These are phyloP conservation scores for Gopherus evgoodei DNA, from an alignment of 2,113 vertebrate species.

Conservation along the genomic window DNA sequence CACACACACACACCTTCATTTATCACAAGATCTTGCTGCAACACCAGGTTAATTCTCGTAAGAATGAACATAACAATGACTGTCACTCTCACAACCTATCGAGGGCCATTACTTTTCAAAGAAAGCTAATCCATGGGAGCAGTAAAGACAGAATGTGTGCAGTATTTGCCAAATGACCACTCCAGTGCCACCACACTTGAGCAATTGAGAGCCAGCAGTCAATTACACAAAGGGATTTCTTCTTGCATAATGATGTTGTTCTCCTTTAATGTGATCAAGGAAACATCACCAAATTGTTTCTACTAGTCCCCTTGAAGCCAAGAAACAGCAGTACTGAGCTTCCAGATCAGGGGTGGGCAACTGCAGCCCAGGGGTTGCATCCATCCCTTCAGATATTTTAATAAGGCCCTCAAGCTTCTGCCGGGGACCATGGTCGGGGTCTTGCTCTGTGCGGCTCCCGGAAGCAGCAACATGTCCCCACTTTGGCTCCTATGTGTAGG, in stretches of 20 bases:
- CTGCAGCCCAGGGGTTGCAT: no score
- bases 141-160: accelerated
- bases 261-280: not conserved
- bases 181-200: not conserved
- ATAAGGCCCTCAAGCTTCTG: no score
- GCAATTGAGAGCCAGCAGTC: not conserved
- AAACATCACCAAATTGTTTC: not conserved
- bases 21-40: not conserved
- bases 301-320: not conserved
- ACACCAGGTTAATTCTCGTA: not conserved
- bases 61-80: not conserved
- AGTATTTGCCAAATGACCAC: not conserved
- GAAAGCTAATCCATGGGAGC: not conserved
- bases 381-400: no score
- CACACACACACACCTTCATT: no score
- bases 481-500: no score
- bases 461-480: no score
- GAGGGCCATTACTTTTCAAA: not conserved
- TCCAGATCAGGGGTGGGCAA: not conserved
- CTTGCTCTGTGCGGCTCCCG: no score
- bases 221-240: not conserved
- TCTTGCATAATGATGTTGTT: not conserved
- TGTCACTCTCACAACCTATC: not conserved
- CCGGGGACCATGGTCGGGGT: no score
- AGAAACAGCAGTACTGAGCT: not conserved